Percentiles rank a stretch among this genome's conserved stretches.
Conservation (phyloP, 2,113 vertebrate species). For the Progne subis region DNA sequence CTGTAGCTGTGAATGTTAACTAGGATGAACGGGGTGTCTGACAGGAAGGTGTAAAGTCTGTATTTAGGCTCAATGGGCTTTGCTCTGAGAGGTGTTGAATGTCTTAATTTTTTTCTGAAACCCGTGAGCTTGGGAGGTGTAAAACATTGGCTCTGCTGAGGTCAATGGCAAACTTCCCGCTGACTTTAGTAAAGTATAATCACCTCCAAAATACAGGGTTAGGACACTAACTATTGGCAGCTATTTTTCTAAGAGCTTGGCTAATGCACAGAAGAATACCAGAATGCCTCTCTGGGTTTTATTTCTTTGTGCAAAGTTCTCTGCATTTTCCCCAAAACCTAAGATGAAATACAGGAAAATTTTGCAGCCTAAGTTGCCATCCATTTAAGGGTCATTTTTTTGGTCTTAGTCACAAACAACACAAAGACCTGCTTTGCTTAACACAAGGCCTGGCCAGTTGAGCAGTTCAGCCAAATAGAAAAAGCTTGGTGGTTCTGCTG, state of each 20-base stretch:
- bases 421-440: not conserved
- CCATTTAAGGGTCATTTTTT: not conserved
- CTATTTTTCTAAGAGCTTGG: not conserved
- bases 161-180: not conserved
- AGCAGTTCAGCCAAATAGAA: not conserved
- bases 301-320: not conserved
- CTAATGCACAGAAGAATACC: not conserved
- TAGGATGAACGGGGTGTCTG: not conserved
- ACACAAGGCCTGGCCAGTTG: not conserved
- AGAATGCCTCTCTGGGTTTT: not conserved
- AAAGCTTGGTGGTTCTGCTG: not conserved
- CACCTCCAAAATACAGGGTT: not conserved
- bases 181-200: not conserved
- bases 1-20: not conserved
- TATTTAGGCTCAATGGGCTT: not conserved
- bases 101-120: not conserved
- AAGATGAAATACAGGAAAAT: not conserved
- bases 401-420: not conserved
- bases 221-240: not conserved
- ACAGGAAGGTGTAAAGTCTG: not conserved
- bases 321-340: not conserved
- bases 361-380: not conserved
- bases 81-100: not conserved
- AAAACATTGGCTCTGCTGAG: not conserved
- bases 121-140: not conserved